Conservation (phyloP, 2,113 vertebrate species). For the Elaphurus davidianus region DNA sequence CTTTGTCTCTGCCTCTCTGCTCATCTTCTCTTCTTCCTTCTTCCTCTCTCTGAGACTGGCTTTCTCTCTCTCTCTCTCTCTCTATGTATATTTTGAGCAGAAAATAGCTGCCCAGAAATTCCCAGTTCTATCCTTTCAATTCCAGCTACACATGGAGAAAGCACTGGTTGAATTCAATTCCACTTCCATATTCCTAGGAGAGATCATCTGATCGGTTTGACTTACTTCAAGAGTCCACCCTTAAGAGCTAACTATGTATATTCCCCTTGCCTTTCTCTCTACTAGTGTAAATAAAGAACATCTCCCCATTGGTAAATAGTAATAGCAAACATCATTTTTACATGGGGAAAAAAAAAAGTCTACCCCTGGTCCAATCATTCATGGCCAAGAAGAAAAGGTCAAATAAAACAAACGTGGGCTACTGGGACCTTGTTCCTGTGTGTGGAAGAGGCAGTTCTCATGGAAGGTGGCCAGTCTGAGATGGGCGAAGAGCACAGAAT, state of each 20-base stretch:
- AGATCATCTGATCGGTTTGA: not conserved
- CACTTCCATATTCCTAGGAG: not conserved
- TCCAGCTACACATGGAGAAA: not conserved
- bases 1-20: not conserved
- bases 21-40: not conserved
- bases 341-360: not conserved
- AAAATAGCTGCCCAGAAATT: not conserved
- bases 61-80: not conserved
- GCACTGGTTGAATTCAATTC: not conserved
- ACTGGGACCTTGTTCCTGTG: not conserved
- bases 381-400: not conserved
- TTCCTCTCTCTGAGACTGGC: not conserved
- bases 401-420: not conserved
- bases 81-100: not conserved
- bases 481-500: not conserved
- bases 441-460: not conserved
- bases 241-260: not conserved
- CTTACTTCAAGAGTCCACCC: not conserved
- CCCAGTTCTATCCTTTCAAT: not conserved
- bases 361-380: not conserved
- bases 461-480: not conserved
- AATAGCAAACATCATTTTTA: not conserved
- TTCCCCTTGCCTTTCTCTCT: not conserved
- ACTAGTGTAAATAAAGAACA: not conserved
- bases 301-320: not conserved